These are phyloP conservation scores for Pantala flavescens DNA, from an alignment of 1,140 invertebrate genomes.

Conservation along the genomic window DNA sequence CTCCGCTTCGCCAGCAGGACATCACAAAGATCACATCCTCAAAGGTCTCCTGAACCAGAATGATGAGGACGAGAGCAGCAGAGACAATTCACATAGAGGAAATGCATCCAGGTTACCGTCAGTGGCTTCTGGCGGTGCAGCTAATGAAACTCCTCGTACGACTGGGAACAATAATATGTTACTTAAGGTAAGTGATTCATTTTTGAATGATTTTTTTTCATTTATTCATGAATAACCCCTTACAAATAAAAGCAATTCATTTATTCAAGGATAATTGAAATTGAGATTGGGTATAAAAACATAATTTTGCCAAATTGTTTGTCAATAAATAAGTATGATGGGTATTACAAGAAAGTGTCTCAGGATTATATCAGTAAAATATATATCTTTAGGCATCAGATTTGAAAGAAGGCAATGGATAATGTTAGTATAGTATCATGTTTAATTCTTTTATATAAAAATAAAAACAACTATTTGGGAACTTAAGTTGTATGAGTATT, in stretches of 20 bases:
- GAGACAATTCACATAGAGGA: conserved; percentile 27
- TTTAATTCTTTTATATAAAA: no score
- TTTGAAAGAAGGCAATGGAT: no score
- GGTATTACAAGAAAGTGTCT: no score
- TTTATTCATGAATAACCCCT: conserved; percentile 10
- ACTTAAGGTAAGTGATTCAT: conserved; percentile 47
- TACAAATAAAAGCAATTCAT: background rate
- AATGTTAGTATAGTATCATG: no score
- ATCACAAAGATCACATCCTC: conserved; percentile 50
- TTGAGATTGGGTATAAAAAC: no score
- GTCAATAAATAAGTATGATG: no score
- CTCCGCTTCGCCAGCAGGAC: conserved; percentile 29
- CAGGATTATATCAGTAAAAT: no score
- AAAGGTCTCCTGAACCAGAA: conserved; percentile 70
- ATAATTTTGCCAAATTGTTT: no score
- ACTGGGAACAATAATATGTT: conserved; percentile 55
- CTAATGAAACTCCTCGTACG: conserved; percentile 27
- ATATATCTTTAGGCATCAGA: no score
- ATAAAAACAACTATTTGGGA: no score
- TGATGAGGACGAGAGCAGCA: conserved; percentile 57
- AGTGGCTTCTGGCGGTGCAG: conserved; percentile 25
- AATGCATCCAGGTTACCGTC: conserved; percentile 23
- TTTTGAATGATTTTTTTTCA: conserved; percentile 21
- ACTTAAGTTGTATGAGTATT: no score
- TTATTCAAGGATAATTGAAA: no score